Percentiles rank a stretch among this genome's conserved stretches.
These are phyloP conservation scores for Engystomops pustulosus DNA, from an alignment of 2,113 vertebrate species.

Conservation along the genomic window DNA sequence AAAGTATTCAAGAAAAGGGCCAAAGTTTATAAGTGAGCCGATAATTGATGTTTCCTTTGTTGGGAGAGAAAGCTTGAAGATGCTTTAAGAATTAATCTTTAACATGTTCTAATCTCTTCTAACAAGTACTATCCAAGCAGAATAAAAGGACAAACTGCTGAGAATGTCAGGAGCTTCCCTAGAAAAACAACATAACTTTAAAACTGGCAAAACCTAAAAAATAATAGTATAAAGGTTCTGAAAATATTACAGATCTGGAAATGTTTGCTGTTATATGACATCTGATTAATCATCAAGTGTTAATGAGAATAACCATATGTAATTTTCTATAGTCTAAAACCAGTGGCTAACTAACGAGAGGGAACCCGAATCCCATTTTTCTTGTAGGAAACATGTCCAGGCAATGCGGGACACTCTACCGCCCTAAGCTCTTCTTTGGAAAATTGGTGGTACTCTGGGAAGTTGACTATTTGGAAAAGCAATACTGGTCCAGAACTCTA, in stretches of 20 bases:
- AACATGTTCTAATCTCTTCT: constrained; percentile 93
- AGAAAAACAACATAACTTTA: constrained; percentile 67
- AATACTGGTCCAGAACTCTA: too few species aligned
- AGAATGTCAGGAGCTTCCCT: constrained; percentile 85
- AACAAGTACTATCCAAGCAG: constrained; percentile 84
- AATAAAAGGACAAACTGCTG: constrained; percentile 82
- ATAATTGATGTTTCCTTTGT: constrained; percentile 93
- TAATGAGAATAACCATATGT: too few species aligned
- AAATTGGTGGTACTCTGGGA: too few species aligned
- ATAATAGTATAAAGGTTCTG: constrained; percentile 49
- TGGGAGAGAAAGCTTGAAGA: constrained; percentile 83
- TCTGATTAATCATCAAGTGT: not conserved
- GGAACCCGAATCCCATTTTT: too few species aligned
- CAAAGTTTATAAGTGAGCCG: constrained; percentile 92
- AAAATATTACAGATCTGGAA: not conserved
- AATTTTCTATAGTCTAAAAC: too few species aligned
- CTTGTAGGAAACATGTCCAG: too few species aligned
- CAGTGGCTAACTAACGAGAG: too few species aligned
- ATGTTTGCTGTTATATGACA: not conserved
- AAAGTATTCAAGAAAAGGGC: constrained; percentile 88
- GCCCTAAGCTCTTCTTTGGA: too few species aligned
- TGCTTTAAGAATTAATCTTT: constrained; percentile 96
- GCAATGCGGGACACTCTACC: too few species aligned
- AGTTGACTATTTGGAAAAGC: too few species aligned
- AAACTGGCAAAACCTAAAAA: constrained; percentile 64